These are phyloP conservation scores for Haemorhous mexicanus DNA, from an alignment of 2,113 vertebrate genomes.

Conservation along the genomic window DNA sequence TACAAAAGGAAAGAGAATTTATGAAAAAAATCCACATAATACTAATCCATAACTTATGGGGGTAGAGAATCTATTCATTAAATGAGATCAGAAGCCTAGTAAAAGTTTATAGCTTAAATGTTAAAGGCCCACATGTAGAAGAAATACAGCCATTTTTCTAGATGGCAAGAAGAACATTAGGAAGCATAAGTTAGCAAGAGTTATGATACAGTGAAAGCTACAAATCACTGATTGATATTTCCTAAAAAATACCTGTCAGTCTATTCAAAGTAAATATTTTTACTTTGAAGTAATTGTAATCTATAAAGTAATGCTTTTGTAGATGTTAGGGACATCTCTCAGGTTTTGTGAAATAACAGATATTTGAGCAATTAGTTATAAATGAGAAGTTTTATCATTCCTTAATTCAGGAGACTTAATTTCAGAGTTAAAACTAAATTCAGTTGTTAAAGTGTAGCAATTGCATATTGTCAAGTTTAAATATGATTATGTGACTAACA, in stretches of 20 bases:
- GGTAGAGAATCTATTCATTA: neutral
- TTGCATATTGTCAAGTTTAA: neutral
- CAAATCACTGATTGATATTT: neutral
- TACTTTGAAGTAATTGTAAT: neutral
- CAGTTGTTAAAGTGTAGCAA: neutral
- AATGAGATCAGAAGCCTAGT: neutral
- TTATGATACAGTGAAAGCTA: neutral
- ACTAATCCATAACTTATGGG: neutral
- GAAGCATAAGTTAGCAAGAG: neutral
- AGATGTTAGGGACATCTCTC: neutral
- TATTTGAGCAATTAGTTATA: neutral
- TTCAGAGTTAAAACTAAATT: neutral
- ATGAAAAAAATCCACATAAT: neutral
- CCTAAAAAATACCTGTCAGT: neutral
- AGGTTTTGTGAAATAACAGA: neutral
- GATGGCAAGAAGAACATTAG: slow-evolving; percentile 14
- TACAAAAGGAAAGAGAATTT: neutral
- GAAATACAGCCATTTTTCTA: slow-evolving; percentile 39
- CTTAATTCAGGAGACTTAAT: neutral
- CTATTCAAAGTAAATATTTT: neutral
- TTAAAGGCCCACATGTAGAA: neutral
- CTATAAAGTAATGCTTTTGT: neutral
- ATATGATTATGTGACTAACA: neutral
- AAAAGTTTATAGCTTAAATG: slow-evolving; percentile 4
- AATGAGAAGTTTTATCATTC: neutral